Evolutionary conservation across 2,113 vertebrate genomes (phyloP), one percentile per base, ranked within the genome.

Genomic region (Turnix velox): DNA sequence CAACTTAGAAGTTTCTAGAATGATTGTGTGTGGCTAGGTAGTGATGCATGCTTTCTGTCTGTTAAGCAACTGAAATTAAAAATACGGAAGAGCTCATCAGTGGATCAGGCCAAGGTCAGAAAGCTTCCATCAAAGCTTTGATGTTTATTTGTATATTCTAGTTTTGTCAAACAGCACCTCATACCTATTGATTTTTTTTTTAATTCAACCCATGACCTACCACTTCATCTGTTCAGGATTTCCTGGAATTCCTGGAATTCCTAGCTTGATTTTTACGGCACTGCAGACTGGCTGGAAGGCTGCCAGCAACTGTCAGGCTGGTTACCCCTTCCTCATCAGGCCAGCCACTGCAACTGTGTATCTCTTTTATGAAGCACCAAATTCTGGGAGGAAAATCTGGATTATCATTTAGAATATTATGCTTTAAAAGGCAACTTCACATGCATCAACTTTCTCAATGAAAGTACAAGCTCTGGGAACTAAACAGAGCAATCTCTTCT

Each of bases 271-370:
- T 87, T 62, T 67, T 30, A 58, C 2, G 5, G 25, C 45, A 58
- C 31, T 80, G 52, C 3, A 1, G 1, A n/a, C 30, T 37, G 20
- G 7, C 14, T 3, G 2, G 20, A 35, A 78, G 35, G 42, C 20
- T 51, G 42, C 33, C 66, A 15, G 9, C 33, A 66, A 20, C 12
- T 24, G 30, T 24, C 0, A 0, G 20, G 51, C 24, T 18, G 45
- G 20, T 14, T 46, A 33, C 5, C 52, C 43, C 15, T 25, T 85
- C 54, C 19, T 62, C 42, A 65, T 9, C 46, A n/a, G 54, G 42
- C 20, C 59, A 45, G 5, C 33, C 18, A 62, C 8, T 4, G 54
- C 5, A 10, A 13, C 30, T 49, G 12, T 9, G 3, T 30, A 49
- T 23, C 30, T 65, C 40, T 51, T 55, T 52, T 51, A 39, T 39